Evolutionary conservation across 2,113 vertebrate genomes (phyloP), one percentile per base, ranked within the genome.

Genomic region (Galbula dea): DNA sequence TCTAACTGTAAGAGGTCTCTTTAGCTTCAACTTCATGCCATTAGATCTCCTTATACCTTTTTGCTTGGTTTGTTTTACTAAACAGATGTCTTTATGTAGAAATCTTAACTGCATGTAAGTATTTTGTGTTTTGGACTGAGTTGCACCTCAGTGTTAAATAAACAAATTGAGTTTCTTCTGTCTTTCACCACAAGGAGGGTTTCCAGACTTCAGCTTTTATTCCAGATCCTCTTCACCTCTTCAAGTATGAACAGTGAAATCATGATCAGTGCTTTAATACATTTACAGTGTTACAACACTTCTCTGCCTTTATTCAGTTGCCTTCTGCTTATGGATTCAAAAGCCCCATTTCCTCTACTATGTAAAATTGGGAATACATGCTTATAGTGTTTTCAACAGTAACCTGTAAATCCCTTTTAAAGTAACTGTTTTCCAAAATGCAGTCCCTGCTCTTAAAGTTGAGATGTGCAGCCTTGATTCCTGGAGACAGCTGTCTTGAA

Each of bases 401-500:
- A 51, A 69, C 32, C 14, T 43, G 54, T 69, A 86, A 96, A 65
- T 63, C 46, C 55, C 45, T 90, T 86, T 63, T 67, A 77, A 67
- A 93, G 39, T 22, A 68, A 6, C 52, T 78, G n/a, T 61, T 71
- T 75, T 65, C 61, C 68, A 41, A 71, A 78, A 72, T 1, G 10
- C 39, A 59, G 43, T 52, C 34, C 43, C 52, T 0, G 4, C 32
- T 66, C 45, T 66, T 51, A 29, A 32, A 27, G 13, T 3, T 90
- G 83, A 90, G 77, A 79, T 90, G 67, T 62, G 45, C 62, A 85
- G 36, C 51, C 45, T 48, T 92, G 69, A 90, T 93, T 90, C 78
- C 89, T 84, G 9, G 41, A 86, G 74, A 84, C 74, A 82, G 71
- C 87, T 91, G 66, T 79, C 82, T 85, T 82, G 68, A 90, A 90